Evolutionary conservation across 2,888 invertebrate species (phyloP).

Genomic region (Thymelicus acteon): DNA sequence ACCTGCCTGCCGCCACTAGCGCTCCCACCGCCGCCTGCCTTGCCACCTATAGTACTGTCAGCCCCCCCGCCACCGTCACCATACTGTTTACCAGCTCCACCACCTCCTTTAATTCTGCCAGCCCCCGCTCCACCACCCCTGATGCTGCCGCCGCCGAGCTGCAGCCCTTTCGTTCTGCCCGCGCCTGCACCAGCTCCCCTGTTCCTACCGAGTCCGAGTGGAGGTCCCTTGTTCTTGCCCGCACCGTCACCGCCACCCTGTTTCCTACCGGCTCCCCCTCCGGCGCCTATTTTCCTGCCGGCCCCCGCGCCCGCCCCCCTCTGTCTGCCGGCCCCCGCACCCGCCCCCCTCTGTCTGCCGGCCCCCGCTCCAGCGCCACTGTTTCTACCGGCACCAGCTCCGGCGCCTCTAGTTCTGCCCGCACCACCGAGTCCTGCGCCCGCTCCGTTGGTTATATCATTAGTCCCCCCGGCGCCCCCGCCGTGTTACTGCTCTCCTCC

Average conservation of each 20-base stretch:
- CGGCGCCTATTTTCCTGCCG: slow-evolving; percentile 39
- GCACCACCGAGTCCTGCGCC: slow-evolving; percentile 46
- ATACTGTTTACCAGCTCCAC: slow-evolving; percentile 11
- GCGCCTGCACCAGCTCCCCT: slow-evolving; percentile 44
- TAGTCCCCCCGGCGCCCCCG: slow-evolving; percentile 59
- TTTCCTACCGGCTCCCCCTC: slow-evolving; percentile 45
- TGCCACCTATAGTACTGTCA: slow-evolving; percentile 48
- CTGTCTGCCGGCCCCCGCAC: slow-evolving; percentile 47
- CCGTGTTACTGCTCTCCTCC: slow-evolving; percentile 54
- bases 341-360: slow-evolving; percentile 45
- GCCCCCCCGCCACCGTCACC: slow-evolving; percentile 7
- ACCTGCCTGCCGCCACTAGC: slow-evolving; percentile 51
- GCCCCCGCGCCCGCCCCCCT: slow-evolving; percentile 46
- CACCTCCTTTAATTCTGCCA: slow-evolving; percentile 42
- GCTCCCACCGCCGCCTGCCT: slow-evolving; percentile 50
- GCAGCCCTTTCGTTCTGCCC: slow-evolving; percentile 22
- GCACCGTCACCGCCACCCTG: slow-evolving; percentile 46
- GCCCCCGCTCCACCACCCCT: slow-evolving; percentile 42
- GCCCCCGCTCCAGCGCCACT: slow-evolving; percentile 49
- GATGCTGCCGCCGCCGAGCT: slow-evolving; percentile 36
- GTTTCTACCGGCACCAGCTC: slow-evolving; percentile 37
- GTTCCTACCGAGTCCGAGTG: slow-evolving; percentile 21
- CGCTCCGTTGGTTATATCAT: slow-evolving; percentile 59
- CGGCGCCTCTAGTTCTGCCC: slow-evolving; percentile 44
- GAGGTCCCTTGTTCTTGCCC: slow-evolving; percentile 38